Conservation (phyloP, 2,888 invertebrate species). For the Galeopsomyia nigrocyanea region DNA sequence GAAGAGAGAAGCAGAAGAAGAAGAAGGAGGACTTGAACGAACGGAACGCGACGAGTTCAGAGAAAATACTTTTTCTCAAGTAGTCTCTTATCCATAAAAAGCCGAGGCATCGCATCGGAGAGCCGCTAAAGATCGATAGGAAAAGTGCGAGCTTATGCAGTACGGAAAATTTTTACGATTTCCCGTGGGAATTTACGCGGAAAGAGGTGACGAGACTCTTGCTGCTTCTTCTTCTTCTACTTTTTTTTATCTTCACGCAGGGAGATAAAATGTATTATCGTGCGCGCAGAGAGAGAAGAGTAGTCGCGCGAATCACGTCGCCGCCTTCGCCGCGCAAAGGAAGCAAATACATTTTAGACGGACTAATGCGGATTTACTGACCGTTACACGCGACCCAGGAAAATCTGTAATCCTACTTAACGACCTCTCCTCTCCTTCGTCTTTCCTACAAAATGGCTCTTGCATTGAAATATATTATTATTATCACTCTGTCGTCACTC, state of each 20-base stretch:
- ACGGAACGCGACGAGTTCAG: background rate
- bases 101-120: slow-evolving; percentile 6
- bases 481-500: slow-evolving; percentile 14
- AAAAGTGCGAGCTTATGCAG: background rate
- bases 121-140: background rate
- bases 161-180: slow-evolving; percentile 36
- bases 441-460: too few species aligned
- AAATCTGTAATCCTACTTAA: slow-evolving; percentile 36
- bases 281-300: slow-evolving; percentile 22
- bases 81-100: slow-evolving; percentile 23
- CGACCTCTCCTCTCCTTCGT: slow-evolving; percentile 3
- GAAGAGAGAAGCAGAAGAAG: slow-evolving; percentile 13
- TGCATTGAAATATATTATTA: slow-evolving; percentile 35
- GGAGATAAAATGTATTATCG: slow-evolving; percentile 30
- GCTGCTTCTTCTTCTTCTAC: background rate
- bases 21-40: background rate
- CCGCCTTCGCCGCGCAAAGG: background rate
- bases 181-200: slow-evolving; percentile 24
- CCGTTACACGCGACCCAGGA: slow-evolving; percentile 23
- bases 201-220: too few species aligned
- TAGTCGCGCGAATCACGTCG: slow-evolving; percentile 25
- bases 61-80: background rate
- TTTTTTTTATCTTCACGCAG: background rate
- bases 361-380: slow-evolving; percentile 43
- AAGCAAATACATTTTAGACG: slow-evolving; percentile 32